Conservation (phyloP, 2,888 invertebrate species). For the Andrena fulva region DNA sequence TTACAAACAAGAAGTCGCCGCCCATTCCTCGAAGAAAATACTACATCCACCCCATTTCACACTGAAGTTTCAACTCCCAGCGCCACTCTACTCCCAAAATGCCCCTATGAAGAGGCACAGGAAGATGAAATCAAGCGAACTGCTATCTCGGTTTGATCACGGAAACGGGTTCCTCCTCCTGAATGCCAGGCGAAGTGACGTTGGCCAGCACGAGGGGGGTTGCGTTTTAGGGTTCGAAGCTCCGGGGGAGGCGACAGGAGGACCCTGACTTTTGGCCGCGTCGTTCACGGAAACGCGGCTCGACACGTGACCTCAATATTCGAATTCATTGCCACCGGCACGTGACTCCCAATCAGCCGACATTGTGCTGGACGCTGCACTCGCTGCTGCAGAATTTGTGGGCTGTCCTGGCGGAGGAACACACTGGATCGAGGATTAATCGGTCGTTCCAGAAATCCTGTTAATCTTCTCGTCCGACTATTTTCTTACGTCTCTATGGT, state of each 20-base stretch:
- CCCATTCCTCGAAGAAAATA: too few species aligned
- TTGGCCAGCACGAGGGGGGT: conserved; percentile 13
- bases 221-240: conserved; percentile 30
- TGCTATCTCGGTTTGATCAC: conserved; percentile 52
- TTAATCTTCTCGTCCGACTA: background rate
- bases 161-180: conserved; percentile 39
- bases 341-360: conserved; percentile 82
- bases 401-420: conserved; percentile 1
- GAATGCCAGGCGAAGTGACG: conserved; percentile 27
- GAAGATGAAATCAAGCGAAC: conserved; percentile 28
- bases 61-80: background rate
- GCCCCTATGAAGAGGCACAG: conserved; percentile 16
- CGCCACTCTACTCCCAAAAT: conserved; percentile 7
- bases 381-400: conserved; percentile 55
- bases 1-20: too few species aligned
- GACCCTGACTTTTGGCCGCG: conserved; percentile 65
- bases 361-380: conserved; percentile 71
- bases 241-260: conserved; percentile 36
- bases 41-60: background rate
- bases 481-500: background rate
- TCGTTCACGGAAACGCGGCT: conserved; percentile 72
- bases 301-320: conserved; percentile 77
- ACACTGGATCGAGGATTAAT: conserved; percentile 34
- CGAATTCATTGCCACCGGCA: conserved; percentile 79
- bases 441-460: conserved; percentile 22